These are phyloP conservation scores for Cryptoleucopteryx plumbea DNA, from an alignment of 2,113 vertebrate species.

Conservation along the genomic window DNA sequence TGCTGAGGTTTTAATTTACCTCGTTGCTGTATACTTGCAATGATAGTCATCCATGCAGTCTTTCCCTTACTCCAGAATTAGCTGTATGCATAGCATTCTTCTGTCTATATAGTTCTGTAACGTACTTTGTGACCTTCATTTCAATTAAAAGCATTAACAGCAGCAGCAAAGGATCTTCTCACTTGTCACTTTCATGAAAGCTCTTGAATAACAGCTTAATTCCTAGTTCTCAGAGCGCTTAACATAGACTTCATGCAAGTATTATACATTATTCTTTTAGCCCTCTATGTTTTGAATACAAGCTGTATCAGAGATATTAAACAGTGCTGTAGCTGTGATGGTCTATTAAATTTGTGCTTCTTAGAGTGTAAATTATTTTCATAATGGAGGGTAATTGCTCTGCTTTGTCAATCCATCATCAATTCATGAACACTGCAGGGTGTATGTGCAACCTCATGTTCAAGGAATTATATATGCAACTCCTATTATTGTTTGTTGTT, in stretches of 20 bases:
- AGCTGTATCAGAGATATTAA: neutral
- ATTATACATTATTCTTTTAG: neutral
- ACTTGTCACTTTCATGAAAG: neutral
- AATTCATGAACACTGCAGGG: neutral
- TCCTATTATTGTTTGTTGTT: constrained; percentile 5
- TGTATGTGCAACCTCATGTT: neutral
- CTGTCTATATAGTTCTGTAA: neutral
- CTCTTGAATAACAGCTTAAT: neutral
- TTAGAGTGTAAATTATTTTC: neutral
- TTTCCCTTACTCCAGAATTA: neutral
- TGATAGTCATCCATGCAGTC: neutral
- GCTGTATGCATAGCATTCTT: neutral
- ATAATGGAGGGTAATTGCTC: neutral
- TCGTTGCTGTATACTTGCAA: neutral
- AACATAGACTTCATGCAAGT: neutral
- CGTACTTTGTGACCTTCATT: neutral
- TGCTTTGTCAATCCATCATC: neutral
- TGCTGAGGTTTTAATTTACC: neutral
- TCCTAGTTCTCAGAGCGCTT: neutral
- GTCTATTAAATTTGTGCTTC: neutral
- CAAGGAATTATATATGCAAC: neutral
- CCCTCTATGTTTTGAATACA: neutral
- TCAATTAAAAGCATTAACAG: neutral
- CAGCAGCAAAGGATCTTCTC: neutral
- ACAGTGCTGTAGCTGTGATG: neutral